Evolutionary conservation across 1,140 invertebrate species (phyloP).

Genomic region (Aphelenchoides fujianensis): DNA sequence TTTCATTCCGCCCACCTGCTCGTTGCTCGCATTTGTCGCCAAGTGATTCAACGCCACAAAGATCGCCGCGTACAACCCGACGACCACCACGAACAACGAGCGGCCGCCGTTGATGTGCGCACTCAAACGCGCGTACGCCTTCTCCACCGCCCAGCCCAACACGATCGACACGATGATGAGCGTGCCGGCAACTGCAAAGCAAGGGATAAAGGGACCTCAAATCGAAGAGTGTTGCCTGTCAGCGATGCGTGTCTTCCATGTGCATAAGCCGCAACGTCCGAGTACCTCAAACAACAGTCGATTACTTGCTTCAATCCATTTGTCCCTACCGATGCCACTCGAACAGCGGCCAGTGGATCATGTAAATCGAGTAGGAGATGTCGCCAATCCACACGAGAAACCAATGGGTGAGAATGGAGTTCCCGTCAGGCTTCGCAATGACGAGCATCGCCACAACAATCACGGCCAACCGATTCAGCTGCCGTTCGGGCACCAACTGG

Average conservation of each 20-base stretch:
- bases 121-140: neutral
- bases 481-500: neutral
- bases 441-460: neutral
- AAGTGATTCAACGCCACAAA: neutral
- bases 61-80: neutral
- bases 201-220: neutral
- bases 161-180: neutral
- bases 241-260: neutral
- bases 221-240: neutral
- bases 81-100: neutral
- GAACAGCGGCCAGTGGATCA: neutral
- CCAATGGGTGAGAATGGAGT: neutral
- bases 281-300: no score
- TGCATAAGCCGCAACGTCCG: neutral
- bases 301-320: no score
- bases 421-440: neutral
- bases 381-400: neutral
- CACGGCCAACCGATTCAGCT: neutral
- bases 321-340: neutral
- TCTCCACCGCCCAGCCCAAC: neutral
- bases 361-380: neutral
- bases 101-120: neutral
- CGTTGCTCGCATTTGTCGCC: neutral
- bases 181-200: neutral
- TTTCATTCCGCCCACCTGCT: neutral